Evolutionary conservation across 2,797 vertebrate genomes (phyloP), one percentile per base, ranked within the genome.

Genomic region (Glossophaga mutica): DNA sequence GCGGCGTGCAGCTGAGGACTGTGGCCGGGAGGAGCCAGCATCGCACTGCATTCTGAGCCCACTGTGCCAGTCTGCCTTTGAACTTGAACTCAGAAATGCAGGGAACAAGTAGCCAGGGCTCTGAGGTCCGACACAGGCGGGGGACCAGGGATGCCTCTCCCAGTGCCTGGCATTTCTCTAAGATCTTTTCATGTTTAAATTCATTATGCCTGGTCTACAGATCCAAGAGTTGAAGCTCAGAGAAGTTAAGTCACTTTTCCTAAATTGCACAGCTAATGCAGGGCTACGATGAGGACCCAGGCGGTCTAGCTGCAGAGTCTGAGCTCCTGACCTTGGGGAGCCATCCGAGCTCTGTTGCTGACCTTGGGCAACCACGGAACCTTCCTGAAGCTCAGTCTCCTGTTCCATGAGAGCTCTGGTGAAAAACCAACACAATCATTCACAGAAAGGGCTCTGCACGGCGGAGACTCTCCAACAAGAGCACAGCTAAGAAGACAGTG

Each of bases 281-380:
- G 16, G 34, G 5, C 29, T 19, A 21, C 50, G 44, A 6, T 22
- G 37, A 79, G 39, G 10, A 37, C 15, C 3, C 37, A 26, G 21
- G 50, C 1, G 2, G 8, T 55, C 52, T 29, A 59, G 6, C 87
- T 52, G 24, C 42, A 71, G 29, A 46, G n/a, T 18, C 39, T 10
- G 32, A 39, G 34, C 39, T 55, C 21, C 44, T 57, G n/a, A 65
- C 26, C 0, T 0, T 1, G 4, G 67, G 42, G 9, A 2, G 19
- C 26, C 3, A 15, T 34, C 19, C 2, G 1, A 76, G 50, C 48
- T 91, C 19, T 21, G 6, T 67, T 1, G 0, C 37, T 39, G 78
- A 67, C 78, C 83, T 83, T 62, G 65, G 70, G 46, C 73, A 19
- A 44, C 26, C 26, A 19, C 0, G 0, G 24, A 24, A 29, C 12